A percentile compares a stretch with the other conserved stretches of the same genome.
phyloP scores from a whole-genome alignment of 2,888 invertebrate species.

The Tethea ocularis region DNA sequence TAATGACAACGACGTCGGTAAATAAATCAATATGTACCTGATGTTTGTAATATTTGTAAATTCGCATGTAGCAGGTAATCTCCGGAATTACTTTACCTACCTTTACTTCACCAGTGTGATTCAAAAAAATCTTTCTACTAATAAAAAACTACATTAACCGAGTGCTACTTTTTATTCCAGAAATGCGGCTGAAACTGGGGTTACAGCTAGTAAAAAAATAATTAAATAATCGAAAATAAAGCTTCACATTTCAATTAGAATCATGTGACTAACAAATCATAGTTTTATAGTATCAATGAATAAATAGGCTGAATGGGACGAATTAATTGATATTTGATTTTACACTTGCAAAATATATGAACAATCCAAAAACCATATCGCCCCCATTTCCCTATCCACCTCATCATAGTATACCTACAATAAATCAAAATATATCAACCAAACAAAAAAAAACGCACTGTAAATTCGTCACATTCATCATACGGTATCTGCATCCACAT shows the following conservation, averaged over 20 bases:
- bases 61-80: too few relatives aligned
- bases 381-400: background rate
- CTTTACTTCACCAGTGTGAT: too few relatives aligned
- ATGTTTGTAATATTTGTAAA: too few relatives aligned
- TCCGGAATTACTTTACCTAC: too few relatives aligned
- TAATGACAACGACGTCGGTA: too few relatives aligned
- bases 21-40: too few relatives aligned
- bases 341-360: background rate
- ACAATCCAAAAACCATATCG: background rate
- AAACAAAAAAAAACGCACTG: slow-evolving; percentile 9
- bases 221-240: too few relatives aligned
- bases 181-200: too few relatives aligned
- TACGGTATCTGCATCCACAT: slow-evolving; percentile 15
- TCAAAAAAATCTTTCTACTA: too few relatives aligned
- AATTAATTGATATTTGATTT: background rate
- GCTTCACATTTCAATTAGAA: background rate
- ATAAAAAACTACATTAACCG: too few relatives aligned
- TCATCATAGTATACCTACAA: background rate
- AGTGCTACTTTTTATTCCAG: too few relatives aligned
- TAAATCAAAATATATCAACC: slow-evolving; percentile 6
- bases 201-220: too few relatives aligned
- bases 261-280: background rate
- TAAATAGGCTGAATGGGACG: background rate
- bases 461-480: slow-evolving; percentile 5
- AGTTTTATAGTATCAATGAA: background rate